Evolutionary conservation across 2,888 invertebrate species (phyloP), one percentile per base, ranked within the genome.

Genomic region (Thyatira batis): DNA sequence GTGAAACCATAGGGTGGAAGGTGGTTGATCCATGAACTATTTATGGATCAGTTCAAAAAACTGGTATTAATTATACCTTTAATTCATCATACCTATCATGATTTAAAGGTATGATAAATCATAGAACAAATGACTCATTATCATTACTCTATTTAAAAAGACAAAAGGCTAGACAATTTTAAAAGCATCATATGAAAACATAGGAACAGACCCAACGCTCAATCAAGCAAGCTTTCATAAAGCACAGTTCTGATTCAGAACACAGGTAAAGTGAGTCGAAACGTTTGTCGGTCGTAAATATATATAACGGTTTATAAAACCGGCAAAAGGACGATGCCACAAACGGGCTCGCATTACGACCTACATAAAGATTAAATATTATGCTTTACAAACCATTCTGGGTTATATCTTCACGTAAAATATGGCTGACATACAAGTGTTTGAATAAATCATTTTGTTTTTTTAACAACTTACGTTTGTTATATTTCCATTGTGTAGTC

Each of bases 401-500:
- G 17, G 17, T 17, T 4, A 39, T 39, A 39, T 39, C 39, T 39
- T 2, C 5, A 17, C 39, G 17, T 5, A 39, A 2, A 17, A 17
- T 39, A 17, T 17, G 8, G 39, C 8, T 39, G 13, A n/a, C 8
- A 8, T 17, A 4, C 33, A 33, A 13, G 28, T 30, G 28, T 4
- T 30, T 30, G n/a, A 30, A 30, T 30, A 30, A 30, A 30, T 30
- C n/a, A n/a, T 33, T 33, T n/a, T 13, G 13, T 13, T 8, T 33
- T n/a, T 30, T 23, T 4, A 23, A 23, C 6, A 23, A 23, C 6
- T 23, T 46, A 21, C 27, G 27, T 33, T 45, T 28, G 50, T 52
- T 50, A 55, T 49, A 50, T 39, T 46, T 28, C 43, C 13, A 44
- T 17, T 25, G 28, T 27, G 50, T 50, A 55, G 50, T 55, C 55